Base-by-base conservation (phyloP, 2,113 vertebrate species). In the Hippocampus comes region DNA sequence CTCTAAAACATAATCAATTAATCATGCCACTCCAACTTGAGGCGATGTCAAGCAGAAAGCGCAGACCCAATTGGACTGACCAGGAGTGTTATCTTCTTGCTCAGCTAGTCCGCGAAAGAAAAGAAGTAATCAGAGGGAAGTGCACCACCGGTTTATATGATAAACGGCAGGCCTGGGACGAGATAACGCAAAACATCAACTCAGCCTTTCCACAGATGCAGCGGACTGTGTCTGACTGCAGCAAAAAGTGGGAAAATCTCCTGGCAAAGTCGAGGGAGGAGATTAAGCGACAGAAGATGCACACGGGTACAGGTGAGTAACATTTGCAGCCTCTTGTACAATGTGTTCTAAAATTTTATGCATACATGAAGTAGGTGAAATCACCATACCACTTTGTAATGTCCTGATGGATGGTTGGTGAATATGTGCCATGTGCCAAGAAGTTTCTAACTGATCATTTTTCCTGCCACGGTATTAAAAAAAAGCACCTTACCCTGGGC, bases 161-260 rank as follows among this genome's bases (percentile, higher is more conserved):
- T 41, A 87, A 85, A 67, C 86, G 75, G 73, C 72, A 76, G 41
- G 83, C 82, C 17, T 87, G 86, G 86, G 82, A 84, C 21, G 84
- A 77, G 17, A 86, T 86, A 34, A 30, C 78, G 27, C 79, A 79
- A 18, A 63, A 73, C 46, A 82, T 88, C 63, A 87, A 87, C 23
- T 10, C 12, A 25, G 74, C 81, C 23, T 88, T 88, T 21, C 86
- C 88, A 72, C 75, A 85, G 14, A 70, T 77, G 49, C 79, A 86
- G n/a, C 72, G 82, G 1, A 84, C 79, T 43, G 79, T 84, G 27
- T 80, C 68, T 27, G 86, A 90, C 75, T 88, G 82, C 75, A 87
- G 77, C 70, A 85, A 88, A 75, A 88, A 89, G 68, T 87, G 85
- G 85, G 82, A 86, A 59, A 89, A 89, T 70, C 66, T 87, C n/a